Evolutionary conservation across 2,888 invertebrate species (phyloP), one percentile per base, ranked within the genome.

Genomic region (Rhorus exstirpatorius): DNA sequence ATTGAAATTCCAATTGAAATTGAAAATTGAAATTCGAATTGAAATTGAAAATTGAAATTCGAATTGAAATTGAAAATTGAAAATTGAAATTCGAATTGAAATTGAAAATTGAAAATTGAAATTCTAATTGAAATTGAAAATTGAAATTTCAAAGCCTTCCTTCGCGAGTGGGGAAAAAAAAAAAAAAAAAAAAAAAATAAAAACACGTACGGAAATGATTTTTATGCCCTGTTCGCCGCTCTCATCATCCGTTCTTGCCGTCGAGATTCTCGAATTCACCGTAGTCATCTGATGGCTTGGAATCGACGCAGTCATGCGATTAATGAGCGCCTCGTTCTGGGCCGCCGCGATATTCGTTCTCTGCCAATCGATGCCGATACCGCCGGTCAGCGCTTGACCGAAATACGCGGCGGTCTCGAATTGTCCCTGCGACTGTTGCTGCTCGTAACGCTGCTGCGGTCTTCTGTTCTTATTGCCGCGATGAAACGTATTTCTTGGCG

Each of bases 401-500:
- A 89, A 91, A 79, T 93, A 92, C 6, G 90, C 80, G 0, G 89
- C 83, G 0, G 71, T 19, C n/a, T 91, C 91, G 53, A 92, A 91
- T 44, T 89, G 90, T 46, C 86, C 86, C 14, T 89, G 88, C 0
- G 88, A 49, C 55, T 68, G 68, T 58, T 76, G 76, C 8, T 76
- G 76, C 8, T 91, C 92, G 58, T 88, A 89, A 21, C 90, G 84
- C 26, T 88, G 84, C 35, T 88, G 84, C 19, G 85, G 68, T 55
- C 91, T 86, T 81, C 91, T 86, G 67, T 91, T 92, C 81, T 91
- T 83, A 74, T 83, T 92, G 21, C n/a, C n/a, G n/a, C 93, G 88
- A 81, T 92, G 90, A 85, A 91, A 93, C 83, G 90, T 90, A 83
- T 87, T 90, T 77, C 90, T 90, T 61, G 90, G 91, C 71, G 89